Evolutionary conservation across 92 coral and sea anemone species (phyloP).

Genomic region (Porites divaricata): DNA sequence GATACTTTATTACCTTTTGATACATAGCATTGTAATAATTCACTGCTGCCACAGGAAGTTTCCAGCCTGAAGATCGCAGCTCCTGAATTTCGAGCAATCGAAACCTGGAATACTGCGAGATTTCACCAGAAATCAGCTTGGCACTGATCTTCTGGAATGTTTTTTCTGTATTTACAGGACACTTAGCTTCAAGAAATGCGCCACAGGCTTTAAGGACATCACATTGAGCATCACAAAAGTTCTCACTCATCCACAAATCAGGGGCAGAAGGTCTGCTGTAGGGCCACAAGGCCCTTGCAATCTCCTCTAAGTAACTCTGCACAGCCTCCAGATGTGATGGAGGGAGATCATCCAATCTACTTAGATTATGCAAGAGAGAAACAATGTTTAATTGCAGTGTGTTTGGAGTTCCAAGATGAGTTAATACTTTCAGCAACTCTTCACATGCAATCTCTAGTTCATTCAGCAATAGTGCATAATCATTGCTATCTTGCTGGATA

Average conservation of each 20-base stretch:
- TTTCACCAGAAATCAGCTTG: conserved; percentile 31
- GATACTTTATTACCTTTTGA: conserved; percentile 17
- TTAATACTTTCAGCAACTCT: conserved; percentile 18
- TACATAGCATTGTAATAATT: conserved; percentile 30
- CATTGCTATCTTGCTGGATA: conserved; percentile 9
- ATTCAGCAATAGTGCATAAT: conserved; percentile 6
- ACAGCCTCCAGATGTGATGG: conserved; percentile 27
- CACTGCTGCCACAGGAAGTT: conserved; percentile 9
- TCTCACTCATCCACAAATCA: conserved; percentile 37
- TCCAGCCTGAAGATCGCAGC: conserved; percentile 38
- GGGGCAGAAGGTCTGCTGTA: conserved; percentile 37
- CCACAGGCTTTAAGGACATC: conserved; percentile 51
- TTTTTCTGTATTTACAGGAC: conserved; percentile 49
- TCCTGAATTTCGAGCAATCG: conserved; percentile 50
- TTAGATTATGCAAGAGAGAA: conserved; percentile 32
- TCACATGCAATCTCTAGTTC: conserved; percentile 44
- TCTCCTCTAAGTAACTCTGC: conserved; percentile 39
- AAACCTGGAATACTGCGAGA: conserved; percentile 49
- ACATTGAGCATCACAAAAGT: conserved; percentile 49
- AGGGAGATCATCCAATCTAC: conserved; percentile 22
- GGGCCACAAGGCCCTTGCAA: conserved; percentile 55
- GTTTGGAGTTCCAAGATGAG: conserved; percentile 49
- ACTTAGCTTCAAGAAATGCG: conserved; percentile 28
- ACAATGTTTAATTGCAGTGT: conserved; percentile 37
- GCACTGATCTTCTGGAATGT: conserved; percentile 29